Evolutionary conservation across 1,140 invertebrate genomes (phyloP), one percentile per base, ranked within the genome.

Genomic region (Archegozetes longisetosus): DNA sequence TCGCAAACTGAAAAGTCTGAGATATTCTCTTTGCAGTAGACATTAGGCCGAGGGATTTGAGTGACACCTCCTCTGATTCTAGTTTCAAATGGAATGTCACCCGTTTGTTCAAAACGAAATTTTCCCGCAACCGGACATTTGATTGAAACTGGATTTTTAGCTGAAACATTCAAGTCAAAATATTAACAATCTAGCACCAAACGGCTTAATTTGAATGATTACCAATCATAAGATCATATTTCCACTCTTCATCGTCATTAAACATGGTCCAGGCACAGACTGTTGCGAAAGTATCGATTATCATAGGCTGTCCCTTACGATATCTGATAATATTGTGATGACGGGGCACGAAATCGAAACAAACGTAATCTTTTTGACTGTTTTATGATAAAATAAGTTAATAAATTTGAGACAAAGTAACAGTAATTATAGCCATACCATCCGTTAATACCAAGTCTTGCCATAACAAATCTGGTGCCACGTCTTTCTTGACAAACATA

Each of bases 321-420:
- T 88, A 97, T 66, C 88, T 79, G 61, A 97, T 95, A 64, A 98
- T 80, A 70, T 95, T 96, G 67, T 96, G 91, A 77, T 97, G 92
- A 62, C 88, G 79, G 0, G 89, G 86, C 13, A 96, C 82, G 71
- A 98, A 94, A 70, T 97, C 90, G 68, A 94, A 95, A 68, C 94
- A 97, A 9, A 96, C 82, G 68, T 88, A 97, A 80, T 97, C 93
- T 68, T 94, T 92, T 75, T 97, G 92, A 74, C 91, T 87, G 70
- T 66, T 79, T 55, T 32, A 58, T 49, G 25, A 24, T 12, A 28
- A 26, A n/a, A 6, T 23, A 9, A 23, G 32, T 57, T n/a, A 55
- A 55, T 40, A 55, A 55, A 55, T 22, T 40, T 61, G 24, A 29
- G 29, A 61, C 29, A 17, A 26, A 25, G 23, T 60, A 56, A 55